Base-by-base conservation (phyloP, 2,113 vertebrate genomes). In the Holacanthus passer region DNA sequence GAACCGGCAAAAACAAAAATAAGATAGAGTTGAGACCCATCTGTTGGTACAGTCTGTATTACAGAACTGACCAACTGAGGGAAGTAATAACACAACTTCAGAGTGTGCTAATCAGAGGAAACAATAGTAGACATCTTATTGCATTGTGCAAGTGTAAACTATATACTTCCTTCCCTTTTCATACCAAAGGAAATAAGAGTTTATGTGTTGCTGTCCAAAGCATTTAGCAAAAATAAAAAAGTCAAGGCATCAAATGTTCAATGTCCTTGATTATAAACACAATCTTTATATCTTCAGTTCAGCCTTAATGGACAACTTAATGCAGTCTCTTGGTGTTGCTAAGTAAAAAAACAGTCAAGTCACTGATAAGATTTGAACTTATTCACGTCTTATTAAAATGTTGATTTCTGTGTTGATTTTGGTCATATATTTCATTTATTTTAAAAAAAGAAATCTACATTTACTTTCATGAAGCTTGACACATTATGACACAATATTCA, bases 11-110 rank as follows among this genome's bases (percentile, higher is more conserved):
- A 58, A 14, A 29, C 3, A 65, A 47, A 58, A 27, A 41, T 37
- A n/a, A 14, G 31, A 52, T 3, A 29, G 2, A 35, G 37, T 2
- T 67, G 1, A 58, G 16, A 24, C 41, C 9, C 11, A 27, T 37
- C n/a, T 66, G 10, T 29, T 50, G 22, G 64, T 68, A 11, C 13
- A 67, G 22, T 55, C 12, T 45, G 20, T 39, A 6, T 0, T 79
- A 41, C 66, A 83, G 60, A 5, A 58, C 14, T 77, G 62, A 27
- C 60, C 77, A 73, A 60, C 32, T 77, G 80, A 70, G 73, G 56
- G 69, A 59, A 76, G 29, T 41, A 11, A 55, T 37, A 47, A 59
- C 66, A 79, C 20, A 60, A 47, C 20, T 41, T 20, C 5, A 47
- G n/a, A 39, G 2, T 17, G 13, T 4, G 31, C 32, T 29, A 19